A percentile compares a stretch with the other conserved stretches of the same genome.
These are phyloP conservation scores for Australoheros facetus DNA, from an alignment of 2,797 vertebrate genomes.

Conservation along the genomic window DNA sequence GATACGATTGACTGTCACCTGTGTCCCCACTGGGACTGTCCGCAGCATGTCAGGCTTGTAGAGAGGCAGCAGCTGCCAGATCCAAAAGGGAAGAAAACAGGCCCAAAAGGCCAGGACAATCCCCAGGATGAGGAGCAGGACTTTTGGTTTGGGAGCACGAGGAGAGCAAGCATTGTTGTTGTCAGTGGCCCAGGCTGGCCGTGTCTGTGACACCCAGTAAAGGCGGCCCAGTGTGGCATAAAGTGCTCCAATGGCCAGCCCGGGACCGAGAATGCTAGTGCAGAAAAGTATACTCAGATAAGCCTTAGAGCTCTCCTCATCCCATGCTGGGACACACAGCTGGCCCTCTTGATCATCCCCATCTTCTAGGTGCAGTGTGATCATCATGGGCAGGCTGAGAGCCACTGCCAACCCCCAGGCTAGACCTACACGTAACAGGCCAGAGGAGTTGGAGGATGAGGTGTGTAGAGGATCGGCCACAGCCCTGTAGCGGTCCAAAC, in stretches of 20 bases:
- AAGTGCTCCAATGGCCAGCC: slow-evolving; percentile 85
- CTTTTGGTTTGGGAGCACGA: slow-evolving; percentile 84
- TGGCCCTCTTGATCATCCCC: slow-evolving; percentile 80
- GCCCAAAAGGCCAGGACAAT: slow-evolving; percentile 89
- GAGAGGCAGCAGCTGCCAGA: slow-evolving; percentile 88
- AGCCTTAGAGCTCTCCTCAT: slow-evolving; percentile 85
- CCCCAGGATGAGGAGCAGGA: slow-evolving; percentile 85
- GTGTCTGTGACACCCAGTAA: slow-evolving; percentile 88
- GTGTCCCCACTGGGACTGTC: slow-evolving; percentile 80
- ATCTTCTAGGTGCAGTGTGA: slow-evolving; percentile 86
- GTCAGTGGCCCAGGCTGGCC: slow-evolving; percentile 76
- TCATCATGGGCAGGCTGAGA: slow-evolving; percentile 88
- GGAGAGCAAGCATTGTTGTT: slow-evolving; percentile 71
- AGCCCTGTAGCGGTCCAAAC: slow-evolving; percentile 85
- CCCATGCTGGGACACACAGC: slow-evolving; percentile 86
- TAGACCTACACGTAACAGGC: slow-evolving; percentile 79
- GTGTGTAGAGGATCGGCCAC: slow-evolving; percentile 84
- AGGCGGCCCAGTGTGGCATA: slow-evolving; percentile 84
- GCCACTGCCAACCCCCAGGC: slow-evolving; percentile 86
- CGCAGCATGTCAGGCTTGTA: slow-evolving; percentile 82
- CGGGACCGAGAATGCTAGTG: slow-evolving; percentile 88
- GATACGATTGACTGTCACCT: slow-evolving; percentile 87
- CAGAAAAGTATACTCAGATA: slow-evolving; percentile 87
- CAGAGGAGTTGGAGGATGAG: slow-evolving; percentile 79
- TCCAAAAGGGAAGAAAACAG: slow-evolving; percentile 90